phyloP scores from a whole-genome alignment of 2,797 vertebrate genomes.

The Echeneis naucrates region DNA sequence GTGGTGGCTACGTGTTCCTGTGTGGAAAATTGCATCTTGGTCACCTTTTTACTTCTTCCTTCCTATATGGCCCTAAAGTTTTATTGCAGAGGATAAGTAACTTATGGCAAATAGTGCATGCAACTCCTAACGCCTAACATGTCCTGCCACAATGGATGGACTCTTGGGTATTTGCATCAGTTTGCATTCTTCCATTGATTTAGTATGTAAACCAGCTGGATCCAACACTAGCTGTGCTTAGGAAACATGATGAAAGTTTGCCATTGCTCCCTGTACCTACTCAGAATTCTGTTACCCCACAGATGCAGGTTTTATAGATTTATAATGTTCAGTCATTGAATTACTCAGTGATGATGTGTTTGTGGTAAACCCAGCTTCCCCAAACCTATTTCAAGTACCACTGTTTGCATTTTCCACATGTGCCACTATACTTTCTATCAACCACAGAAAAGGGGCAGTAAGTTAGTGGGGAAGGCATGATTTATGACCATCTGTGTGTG shows the following conservation, averaged over 20 bases:
- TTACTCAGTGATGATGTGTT: neutral
- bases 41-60: neutral
- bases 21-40: no score
- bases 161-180: neutral
- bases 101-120: neutral
- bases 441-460: neutral
- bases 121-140: neutral
- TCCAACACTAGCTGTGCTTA: neutral
- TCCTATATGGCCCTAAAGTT: neutral
- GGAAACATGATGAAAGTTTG: neutral
- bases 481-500: neutral
- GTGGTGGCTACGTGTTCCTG: neutral
- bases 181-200: no score
- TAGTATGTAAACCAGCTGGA: neutral
- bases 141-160: neutral
- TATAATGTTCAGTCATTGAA: neutral
- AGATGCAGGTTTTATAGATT: neutral
- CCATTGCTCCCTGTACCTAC: neutral
- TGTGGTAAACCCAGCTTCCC: neutral
- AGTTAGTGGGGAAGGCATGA: neutral
- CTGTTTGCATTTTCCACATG: neutral
- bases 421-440: neutral
- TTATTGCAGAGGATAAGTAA: neutral
- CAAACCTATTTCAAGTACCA: neutral
- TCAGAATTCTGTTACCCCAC: neutral